A percentile compares a stretch with the other conserved stretches of the same genome.
Evolutionary conservation across 2,888 invertebrate species (phyloP).

Genomic region (Glyphotaelius pellucidus): DNA sequence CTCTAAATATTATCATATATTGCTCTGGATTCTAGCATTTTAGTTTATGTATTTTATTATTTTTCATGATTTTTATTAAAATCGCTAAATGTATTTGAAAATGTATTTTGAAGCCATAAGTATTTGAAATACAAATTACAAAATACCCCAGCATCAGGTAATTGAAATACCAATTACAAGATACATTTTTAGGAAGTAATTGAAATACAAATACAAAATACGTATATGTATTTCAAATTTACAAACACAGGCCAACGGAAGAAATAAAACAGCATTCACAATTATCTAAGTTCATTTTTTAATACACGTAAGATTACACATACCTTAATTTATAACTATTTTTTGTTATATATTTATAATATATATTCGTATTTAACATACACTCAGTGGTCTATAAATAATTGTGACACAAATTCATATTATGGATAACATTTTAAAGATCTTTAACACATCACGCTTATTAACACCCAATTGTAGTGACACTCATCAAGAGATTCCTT

Average conservation of each 20-base stretch:
- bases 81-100: too few relatives aligned
- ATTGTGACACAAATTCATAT: conserved; percentile 56
- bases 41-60: too few relatives aligned
- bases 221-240: too few relatives aligned
- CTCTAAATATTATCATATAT: too few relatives aligned
- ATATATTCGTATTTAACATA: conserved; percentile 65
- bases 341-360: conserved; percentile 61
- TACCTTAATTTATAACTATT: conserved; percentile 64
- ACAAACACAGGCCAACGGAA: background rate
- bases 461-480: conserved; percentile 53
- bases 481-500: conserved; percentile 48
- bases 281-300: conserved; percentile 65
- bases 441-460: conserved; percentile 55
- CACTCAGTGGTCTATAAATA: conserved; percentile 65
- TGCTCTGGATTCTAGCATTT: too few relatives aligned
- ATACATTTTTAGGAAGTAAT: too few relatives aligned
- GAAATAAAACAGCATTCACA: conserved; percentile 61
- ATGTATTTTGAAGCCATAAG: too few relatives aligned
- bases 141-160: too few relatives aligned
- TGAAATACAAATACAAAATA: too few relatives aligned
- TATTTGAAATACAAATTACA: too few relatives aligned
- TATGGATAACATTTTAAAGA: conserved; percentile 60
- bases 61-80: too few relatives aligned
- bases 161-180: too few relatives aligned
- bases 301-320: conserved; percentile 67